Evolutionary conservation across 92 coral and sea anemone species (phyloP), one percentile per base, ranked within the genome.

Genomic region (Porites cylindrica): DNA sequence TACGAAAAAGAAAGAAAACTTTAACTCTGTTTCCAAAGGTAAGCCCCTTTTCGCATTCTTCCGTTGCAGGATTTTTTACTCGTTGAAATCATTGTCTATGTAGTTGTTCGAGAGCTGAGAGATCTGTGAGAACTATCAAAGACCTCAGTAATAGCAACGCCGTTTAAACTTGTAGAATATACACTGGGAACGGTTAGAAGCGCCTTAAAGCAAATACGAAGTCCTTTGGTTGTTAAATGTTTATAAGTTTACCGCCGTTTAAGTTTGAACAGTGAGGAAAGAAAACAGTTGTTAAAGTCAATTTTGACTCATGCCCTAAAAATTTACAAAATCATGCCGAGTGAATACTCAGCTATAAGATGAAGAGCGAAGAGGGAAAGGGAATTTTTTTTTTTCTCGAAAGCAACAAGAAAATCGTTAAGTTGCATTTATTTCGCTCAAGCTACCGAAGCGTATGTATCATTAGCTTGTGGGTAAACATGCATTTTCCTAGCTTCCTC

Each of bases 141-240:
- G 8, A 8, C 26, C 38, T 5, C 8, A 51, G 2, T 13, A 16
- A 18, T 10, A n/a, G 38, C 54, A 50, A 26, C 7, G 0, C 21
- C 18, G 75, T 1, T 9, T 51, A 29, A 10, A 70, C 14, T 70
- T 9, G 1, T 17, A 69, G 54, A 68, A 26, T 32, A 26, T 7
- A n/a, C 47, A 13, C 12, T 70, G 60, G 21, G 66, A 38, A 38
- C 47, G 47, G 19, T 70, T 10, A 69, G 51, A 70, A 56, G 19
- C 66, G 24, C 24, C 78, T 43, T 8, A 82, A 21, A 71, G 86
- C 32, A 70, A 82, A 70, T 67, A 70, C 21, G 64, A 7, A 9
- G 19, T 38, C 78, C 54, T 32, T 18, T 58, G 66, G 86, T 82
- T 70, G 68, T 58, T 82, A 74, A 82, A 82, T 71, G 86, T 82